A percentile compares a stretch with the other conserved stretches of the same genome.
Conservation (phyloP, 2,113 vertebrate genomes). For the Rhea pennata region DNA sequence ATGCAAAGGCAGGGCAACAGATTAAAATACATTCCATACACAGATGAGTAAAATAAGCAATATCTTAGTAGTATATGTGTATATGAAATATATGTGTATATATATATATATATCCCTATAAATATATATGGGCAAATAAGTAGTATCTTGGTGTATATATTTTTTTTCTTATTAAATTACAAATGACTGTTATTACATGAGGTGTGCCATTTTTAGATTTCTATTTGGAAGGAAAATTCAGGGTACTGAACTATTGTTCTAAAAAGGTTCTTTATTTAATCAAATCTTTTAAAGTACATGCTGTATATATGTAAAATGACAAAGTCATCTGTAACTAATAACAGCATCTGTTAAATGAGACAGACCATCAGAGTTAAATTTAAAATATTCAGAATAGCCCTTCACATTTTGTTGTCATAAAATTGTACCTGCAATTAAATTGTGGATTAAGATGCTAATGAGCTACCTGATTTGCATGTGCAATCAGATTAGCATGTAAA, state of each 20-base stretch:
- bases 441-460: constrained; percentile 71
- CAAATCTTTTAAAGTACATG: background rate
- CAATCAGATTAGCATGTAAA: constrained; percentile 72
- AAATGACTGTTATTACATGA: background rate
- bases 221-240: background rate
- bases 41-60: background rate
- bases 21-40: background rate
- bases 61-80: background rate
- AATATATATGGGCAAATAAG: background rate
- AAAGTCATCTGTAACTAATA: constrained; percentile 63
- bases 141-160: background rate
- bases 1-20: background rate
- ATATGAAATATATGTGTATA: background rate
- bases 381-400: constrained; percentile 63
- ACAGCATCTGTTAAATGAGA: constrained; percentile 60
- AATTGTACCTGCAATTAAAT: constrained; percentile 71
- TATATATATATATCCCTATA: background rate
- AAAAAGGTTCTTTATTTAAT: background rate
- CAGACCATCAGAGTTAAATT: constrained; percentile 53
- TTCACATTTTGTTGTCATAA: constrained; percentile 69
- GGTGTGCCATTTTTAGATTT: background rate
- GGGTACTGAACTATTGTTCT: background rate
- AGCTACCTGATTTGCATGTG: constrained; percentile 67
- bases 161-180: background rate
- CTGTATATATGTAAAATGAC: background rate